Evolutionary conservation across 2,888 invertebrate species (phyloP).

Genomic region (Osmoderma eremita): DNA sequence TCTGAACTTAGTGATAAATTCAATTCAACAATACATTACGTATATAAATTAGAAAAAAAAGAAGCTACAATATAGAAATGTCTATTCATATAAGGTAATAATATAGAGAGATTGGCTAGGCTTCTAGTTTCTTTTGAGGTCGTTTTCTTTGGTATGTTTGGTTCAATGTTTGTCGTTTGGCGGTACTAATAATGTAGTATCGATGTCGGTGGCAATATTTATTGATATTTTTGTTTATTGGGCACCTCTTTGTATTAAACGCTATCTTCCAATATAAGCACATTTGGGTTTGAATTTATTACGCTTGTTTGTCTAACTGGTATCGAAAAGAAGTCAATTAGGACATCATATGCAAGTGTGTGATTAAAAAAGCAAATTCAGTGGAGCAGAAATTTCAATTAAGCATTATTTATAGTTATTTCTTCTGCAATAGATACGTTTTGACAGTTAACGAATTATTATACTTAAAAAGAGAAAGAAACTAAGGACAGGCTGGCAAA

Average conservation of each 20-base stretch:
- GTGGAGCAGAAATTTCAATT: no score
- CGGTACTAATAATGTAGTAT: neutral
- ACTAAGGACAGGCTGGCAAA: no score
- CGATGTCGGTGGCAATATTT: neutral
- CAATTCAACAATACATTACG: neutral
- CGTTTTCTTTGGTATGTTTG: constrained; percentile 11
- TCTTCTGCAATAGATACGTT: no score
- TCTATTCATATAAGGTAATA: constrained; percentile 9
- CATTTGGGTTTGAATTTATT: neutral
- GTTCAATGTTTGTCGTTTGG: neutral
- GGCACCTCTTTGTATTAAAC: constrained; percentile 6
- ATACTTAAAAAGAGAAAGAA: no score
- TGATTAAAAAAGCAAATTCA: no score
- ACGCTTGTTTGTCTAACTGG: neutral
- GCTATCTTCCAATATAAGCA: neutral
- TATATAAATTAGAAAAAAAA: constrained; percentile 22
- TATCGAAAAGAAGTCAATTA: no score
- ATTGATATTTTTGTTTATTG: neutral
- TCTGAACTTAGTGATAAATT: constrained; percentile 16
- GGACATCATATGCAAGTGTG: no score
- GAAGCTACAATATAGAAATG: constrained; percentile 26
- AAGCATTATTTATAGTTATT: no score
- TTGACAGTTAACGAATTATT: no score
- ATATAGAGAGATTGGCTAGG: neutral
- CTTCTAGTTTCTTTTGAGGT: constrained; percentile 18